phyloP scores from a whole-genome alignment of 2,888 invertebrate species.

The Acanthococcus lagerstroemiae region DNA sequence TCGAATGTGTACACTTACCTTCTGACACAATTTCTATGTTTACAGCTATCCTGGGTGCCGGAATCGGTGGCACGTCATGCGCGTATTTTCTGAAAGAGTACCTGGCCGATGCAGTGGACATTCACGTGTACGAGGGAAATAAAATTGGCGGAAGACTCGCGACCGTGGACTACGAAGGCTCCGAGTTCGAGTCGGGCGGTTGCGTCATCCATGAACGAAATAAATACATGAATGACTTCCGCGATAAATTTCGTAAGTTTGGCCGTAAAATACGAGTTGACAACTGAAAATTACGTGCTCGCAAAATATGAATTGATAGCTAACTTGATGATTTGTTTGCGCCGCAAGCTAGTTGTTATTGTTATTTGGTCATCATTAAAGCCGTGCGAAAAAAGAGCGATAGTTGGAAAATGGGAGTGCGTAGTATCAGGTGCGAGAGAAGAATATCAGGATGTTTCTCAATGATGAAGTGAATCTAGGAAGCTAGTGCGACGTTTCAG shows the following conservation, averaged over 20 bases:
- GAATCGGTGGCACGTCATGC: slow-evolving; percentile 52
- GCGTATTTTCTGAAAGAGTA: slow-evolving; percentile 48
- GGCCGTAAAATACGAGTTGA: not conserved
- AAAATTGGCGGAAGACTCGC: slow-evolving; percentile 51
- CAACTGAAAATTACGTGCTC: too few relatives aligned
- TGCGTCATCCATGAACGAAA: slow-evolving; percentile 51
- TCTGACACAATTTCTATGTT: slow-evolving; percentile 29
- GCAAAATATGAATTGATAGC: too few relatives aligned
- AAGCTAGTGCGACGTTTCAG: too few relatives aligned
- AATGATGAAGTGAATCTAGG: too few relatives aligned
- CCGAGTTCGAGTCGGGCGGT: slow-evolving; percentile 51
- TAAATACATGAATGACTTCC: slow-evolving; percentile 49
- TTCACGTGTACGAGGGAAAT: slow-evolving; percentile 49
- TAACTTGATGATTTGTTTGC: too few relatives aligned
- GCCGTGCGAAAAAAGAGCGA: too few relatives aligned
- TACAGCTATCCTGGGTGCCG: slow-evolving; percentile 52
- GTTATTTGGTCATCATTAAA: too few relatives aligned
- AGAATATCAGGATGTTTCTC: too few relatives aligned
- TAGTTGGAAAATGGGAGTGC: too few relatives aligned
- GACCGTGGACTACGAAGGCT: slow-evolving; percentile 44
- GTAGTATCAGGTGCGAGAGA: too few relatives aligned
- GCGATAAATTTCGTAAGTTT: slow-evolving; percentile 46
- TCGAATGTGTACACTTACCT: not conserved
- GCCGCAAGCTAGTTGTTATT: too few relatives aligned
- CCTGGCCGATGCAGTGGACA: slow-evolving; percentile 41